Base-by-base conservation (phyloP, 2,797 vertebrate genomes). In the Periophthalmus magnuspinnatus region DNA sequence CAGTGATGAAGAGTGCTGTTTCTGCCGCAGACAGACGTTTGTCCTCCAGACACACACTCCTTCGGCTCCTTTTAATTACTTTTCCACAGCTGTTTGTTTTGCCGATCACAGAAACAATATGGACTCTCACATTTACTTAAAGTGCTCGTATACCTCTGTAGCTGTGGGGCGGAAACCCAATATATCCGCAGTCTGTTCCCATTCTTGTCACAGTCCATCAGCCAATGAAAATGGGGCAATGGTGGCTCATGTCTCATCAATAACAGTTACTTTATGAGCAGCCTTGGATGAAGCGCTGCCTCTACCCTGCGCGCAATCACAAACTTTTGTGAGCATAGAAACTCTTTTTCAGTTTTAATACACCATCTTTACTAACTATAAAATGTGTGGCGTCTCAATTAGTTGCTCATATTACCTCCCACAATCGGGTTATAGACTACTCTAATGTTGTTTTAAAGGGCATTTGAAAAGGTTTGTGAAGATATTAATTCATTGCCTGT, bases 1-100 rank as follows among this genome's bases (percentile, higher is more conserved):
- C 84, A 81, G 70, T 82, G 88, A 88, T 84, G 83, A 81, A 86
- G 73, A 78, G 82, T 65, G 79, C 84, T 76, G 62, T 85, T 81
- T 71, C 71, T 63, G 67, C 67, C 48, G 77, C 24, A 50, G 78
- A 75, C 75, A 65, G 69, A 34, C 65, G 36, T 86, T 82, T 81
- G 79, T 81, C 79, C 80, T 67, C 34, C 48, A 69, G 67, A 70
- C 50, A 32, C 65, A 57, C 72, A 74, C 74, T 71, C 50, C 71
- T 72, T 75, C 77, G 67, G 56, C 70, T 84, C 34, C 62, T 67
- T 81, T 81, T 84, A 83, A 85, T 88, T 82, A 82, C 78, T 81
- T 78, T 77, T 82, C 68, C 48, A 68, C 2, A 10, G 73, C 69
- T 32, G 70, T 75, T 77, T 76, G 67, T 78, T 19, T 1, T 74